A percentile compares a stretch with the other conserved stretches of the same genome.
Conservation (phyloP, 2,888 invertebrate genomes). For the Phortica okadai region DNA sequence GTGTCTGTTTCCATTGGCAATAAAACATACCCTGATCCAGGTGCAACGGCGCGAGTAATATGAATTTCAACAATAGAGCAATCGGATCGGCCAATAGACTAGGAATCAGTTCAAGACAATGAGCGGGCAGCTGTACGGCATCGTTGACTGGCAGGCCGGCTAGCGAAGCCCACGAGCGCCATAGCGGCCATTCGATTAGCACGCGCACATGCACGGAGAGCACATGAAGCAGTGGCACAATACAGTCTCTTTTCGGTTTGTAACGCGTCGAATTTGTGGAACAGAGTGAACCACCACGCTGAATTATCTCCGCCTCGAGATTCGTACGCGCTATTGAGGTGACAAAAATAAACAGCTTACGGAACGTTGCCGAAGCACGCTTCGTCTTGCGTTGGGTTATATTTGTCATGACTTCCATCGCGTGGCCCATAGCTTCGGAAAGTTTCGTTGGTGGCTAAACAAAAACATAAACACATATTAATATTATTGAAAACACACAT, state of each 20-base stretch:
- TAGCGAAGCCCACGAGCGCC: slow-evolving; percentile 76
- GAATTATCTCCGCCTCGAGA: slow-evolving; percentile 93
- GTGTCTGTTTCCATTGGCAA: slow-evolving; percentile 1
- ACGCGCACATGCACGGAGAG: slow-evolving; percentile 90
- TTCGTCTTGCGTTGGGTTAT: slow-evolving; percentile 89
- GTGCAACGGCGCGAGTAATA: slow-evolving; percentile 89
- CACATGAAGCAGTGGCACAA: slow-evolving; percentile 92
- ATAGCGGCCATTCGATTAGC: slow-evolving; percentile 80
- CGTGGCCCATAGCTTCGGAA: slow-evolving; percentile 92
- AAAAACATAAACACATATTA: slow-evolving; percentile 38
- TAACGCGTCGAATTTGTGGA: slow-evolving; percentile 80
- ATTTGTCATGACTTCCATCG: slow-evolving; percentile 96
- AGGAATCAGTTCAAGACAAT: slow-evolving; percentile 81
- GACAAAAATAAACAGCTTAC: slow-evolving; percentile 90
- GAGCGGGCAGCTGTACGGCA: slow-evolving; percentile 73
- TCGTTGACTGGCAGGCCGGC: slow-evolving; percentile 74
- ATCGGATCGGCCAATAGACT: slow-evolving; percentile 90
- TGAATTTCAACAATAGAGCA: slow-evolving; percentile 90
- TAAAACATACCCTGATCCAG: slow-evolving; percentile 87
- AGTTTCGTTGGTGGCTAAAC: slow-evolving; percentile 83
- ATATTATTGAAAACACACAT: not conserved
- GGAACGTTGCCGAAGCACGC: slow-evolving; percentile 81
- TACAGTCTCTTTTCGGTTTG: slow-evolving; percentile 87
- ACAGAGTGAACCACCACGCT: slow-evolving; percentile 88
- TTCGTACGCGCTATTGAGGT: slow-evolving; percentile 93